Percentiles rank a stretch among this genome's conserved stretches.
These are phyloP conservation scores for Trematomus loennbergii DNA, from an alignment of 2,113 vertebrate species.

Conservation along the genomic window DNA sequence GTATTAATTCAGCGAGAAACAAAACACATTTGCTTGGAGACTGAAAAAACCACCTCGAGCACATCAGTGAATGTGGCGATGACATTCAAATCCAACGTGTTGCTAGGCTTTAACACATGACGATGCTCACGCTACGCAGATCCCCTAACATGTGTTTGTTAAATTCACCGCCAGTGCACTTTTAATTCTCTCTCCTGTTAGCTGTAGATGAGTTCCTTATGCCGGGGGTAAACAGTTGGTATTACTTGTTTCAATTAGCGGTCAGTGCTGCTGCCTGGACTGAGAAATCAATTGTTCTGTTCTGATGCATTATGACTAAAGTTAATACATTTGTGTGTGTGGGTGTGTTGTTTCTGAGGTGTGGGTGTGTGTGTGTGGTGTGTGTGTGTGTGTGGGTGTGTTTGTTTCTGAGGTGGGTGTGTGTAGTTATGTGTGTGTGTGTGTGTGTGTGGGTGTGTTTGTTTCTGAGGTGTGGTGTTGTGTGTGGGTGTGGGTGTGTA, in stretches of 20 bases:
- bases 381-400: conserved; percentile 26
- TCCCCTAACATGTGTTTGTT: background rate
- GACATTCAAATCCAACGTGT: background rate
- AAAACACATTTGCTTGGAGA: too few relatives aligned
- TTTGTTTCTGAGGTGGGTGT: conserved; percentile 8
- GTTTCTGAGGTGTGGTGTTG: conserved; percentile 19
- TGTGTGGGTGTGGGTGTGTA: conserved; percentile 15
- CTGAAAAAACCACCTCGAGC: too few relatives aligned
- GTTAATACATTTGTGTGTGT: background rate
- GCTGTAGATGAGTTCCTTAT: background rate
- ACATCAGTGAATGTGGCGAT: too few relatives aligned
- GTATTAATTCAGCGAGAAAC: too few relatives aligned
- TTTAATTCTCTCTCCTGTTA: background rate
- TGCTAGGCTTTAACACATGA: too few relatives aligned
- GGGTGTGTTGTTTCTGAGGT: conserved; percentile 11
- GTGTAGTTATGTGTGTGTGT: background rate
- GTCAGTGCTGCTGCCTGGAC: conserved; percentile 16
- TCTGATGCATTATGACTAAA: conserved; percentile 39
- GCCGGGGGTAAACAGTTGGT: background rate
- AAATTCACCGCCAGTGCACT: background rate
- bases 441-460: conserved; percentile 14
- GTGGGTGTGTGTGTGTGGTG: background rate
- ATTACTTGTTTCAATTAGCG: conserved; percentile 37
- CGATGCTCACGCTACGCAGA: too few relatives aligned
- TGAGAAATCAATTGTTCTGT: conserved; percentile 42